A percentile compares a stretch with the other conserved stretches of the same genome.
Conservation (phyloP, 2,797 vertebrate genomes). For the Rhincodon typus region DNA sequence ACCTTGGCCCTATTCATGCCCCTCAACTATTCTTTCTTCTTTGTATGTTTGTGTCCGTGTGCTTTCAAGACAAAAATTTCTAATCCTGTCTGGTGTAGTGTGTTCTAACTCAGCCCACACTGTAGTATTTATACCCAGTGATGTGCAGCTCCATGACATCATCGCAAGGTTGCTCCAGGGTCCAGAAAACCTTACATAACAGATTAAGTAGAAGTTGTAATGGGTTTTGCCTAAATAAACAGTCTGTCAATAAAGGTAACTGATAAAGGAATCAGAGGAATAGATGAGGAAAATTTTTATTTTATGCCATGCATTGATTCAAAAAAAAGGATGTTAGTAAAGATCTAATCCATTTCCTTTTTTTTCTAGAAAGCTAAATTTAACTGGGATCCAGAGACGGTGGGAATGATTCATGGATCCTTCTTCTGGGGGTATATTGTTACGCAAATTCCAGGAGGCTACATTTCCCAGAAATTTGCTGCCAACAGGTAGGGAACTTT, state of each 20-base stretch:
- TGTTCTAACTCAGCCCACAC: no score
- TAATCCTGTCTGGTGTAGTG: no score
- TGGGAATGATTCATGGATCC: constrained; percentile 89
- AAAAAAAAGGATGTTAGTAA: background rate
- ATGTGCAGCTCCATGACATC: no score
- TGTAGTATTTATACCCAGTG: no score
- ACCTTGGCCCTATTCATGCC: no score
- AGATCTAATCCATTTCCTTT: constrained; percentile 35
- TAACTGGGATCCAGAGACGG: constrained; percentile 86
- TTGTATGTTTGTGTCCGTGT: no score
- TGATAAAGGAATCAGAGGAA: background rate
- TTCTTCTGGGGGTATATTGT: constrained; percentile 96
- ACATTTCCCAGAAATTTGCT: constrained; percentile 86
- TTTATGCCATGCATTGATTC: background rate
- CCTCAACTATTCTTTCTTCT: no score
- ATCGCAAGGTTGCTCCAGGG: no score
- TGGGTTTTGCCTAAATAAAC: background rate
- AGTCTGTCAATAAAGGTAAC: background rate
- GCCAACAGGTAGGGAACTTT: constrained; percentile 72
- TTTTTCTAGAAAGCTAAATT: constrained; percentile 73
- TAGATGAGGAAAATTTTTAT: background rate
- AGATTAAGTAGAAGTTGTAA: background rate
- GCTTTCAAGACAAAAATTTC: no score
- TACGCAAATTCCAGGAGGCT: constrained; percentile 86
- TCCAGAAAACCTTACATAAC: no score